phyloP scores from a whole-genome alignment of 2,113 vertebrate species.

The Pelmatolapia mariae region DNA sequence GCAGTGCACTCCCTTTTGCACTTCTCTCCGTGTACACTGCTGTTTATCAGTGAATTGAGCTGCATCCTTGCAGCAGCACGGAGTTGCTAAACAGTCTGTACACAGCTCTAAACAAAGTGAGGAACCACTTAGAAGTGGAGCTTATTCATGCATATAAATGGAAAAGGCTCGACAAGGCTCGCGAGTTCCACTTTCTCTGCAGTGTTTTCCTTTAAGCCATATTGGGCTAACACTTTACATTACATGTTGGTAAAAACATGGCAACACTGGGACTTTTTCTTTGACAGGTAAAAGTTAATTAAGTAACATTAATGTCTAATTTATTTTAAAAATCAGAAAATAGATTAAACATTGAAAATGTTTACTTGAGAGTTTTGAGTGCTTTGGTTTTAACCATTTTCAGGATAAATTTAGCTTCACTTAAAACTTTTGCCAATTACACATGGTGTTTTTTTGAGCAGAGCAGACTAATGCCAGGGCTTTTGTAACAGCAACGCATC shows the following conservation, averaged over 20 bases:
- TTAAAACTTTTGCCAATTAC: constrained; percentile 25
- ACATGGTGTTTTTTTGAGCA: background rate
- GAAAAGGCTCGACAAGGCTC: background rate
- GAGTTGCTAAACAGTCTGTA: background rate
- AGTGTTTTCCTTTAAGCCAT: background rate
- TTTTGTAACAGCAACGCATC: constrained; percentile 3
- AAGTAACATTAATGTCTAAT: background rate
- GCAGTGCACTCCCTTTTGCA: background rate
- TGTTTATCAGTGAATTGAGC: background rate
- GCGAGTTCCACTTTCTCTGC: background rate
- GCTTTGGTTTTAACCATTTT: background rate
- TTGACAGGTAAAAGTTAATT: background rate
- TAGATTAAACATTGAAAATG: background rate
- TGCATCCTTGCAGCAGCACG: background rate
- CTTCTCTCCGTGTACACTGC: background rate
- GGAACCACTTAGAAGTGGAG: background rate
- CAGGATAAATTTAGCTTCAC: constrained; percentile 2
- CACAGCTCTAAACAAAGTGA: background rate
- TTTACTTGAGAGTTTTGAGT: background rate
- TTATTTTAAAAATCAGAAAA: background rate
- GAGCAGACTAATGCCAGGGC: background rate
- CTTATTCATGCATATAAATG: background rate
- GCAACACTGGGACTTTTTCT: background rate
- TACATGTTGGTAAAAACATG: background rate
- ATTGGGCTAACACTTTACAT: background rate